Evolutionary conservation across 2,888 invertebrate species (phyloP), one percentile per base, ranked within the genome.

Genomic region (Euspilapteryx auroguttella): DNA sequence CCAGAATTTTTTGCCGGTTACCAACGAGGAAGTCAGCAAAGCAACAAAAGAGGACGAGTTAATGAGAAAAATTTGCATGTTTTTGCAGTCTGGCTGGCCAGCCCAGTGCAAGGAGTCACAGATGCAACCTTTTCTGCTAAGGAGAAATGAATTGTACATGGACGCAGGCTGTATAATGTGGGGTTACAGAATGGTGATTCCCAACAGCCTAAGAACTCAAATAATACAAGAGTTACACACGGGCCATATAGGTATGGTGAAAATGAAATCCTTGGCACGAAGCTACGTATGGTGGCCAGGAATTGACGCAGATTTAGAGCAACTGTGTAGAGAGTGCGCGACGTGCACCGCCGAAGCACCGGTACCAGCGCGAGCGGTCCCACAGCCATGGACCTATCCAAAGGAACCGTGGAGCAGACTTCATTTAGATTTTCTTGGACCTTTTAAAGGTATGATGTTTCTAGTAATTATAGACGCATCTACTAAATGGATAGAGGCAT

Each of bases 121-220:
- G 2, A 4, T 28, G 5, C 11, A 26, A 12, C 24, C 31, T 7
- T 37, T 26, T 20, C 32, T 22, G 8, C 10, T 2, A 3, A 14
- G 30, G n/a, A 12, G 34, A 1, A 26, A 35, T 21, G 35, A 37
- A 25, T 12, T 39, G 6, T 36, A 33, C 26, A 3, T 29, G 5
- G 34, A 39, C 6, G 3, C n/a, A 6, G 35, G 24, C n/a, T 31
- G 32, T 25, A 4, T 37, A 2, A 24, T 36, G 24, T 39, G 37
- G 35, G 37, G 36, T 1, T n/a, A n/a, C n/a, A n/a, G n/a, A n/a
- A n/a, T n/a, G n/a, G n/a, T n/a, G n/a, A n/a, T n/a, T n/a, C n/a
- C n/a, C n/a, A n/a, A n/a, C n/a, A n/a, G n/a, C n/a, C n/a, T n/a
- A n/a, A n/a, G n/a, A n/a, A n/a, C n/a, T n/a, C n/a, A n/a, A n/a